Conservation (phyloP, 2,113 vertebrate species). For the Rhinoptilus africanus region DNA sequence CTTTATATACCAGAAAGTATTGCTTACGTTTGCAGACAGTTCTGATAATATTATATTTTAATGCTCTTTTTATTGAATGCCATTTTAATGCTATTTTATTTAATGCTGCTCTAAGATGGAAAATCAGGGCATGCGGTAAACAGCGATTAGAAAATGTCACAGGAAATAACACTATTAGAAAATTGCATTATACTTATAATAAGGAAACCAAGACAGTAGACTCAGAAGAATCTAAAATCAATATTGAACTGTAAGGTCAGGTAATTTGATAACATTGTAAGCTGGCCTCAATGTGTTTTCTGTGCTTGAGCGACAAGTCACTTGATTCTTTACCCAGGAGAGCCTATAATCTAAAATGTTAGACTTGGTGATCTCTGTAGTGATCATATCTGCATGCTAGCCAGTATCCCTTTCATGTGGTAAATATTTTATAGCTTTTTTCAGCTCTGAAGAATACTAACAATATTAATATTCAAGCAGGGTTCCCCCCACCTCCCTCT, state of each 20-base stretch:
- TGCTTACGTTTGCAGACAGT: background rate
- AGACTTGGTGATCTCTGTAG: background rate
- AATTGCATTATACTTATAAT: slow-evolving; percentile 2
- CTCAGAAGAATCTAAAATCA: slow-evolving; percentile 30
- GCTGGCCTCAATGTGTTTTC: background rate
- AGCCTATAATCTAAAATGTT: background rate
- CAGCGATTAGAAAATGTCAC: background rate
- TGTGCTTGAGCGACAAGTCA: background rate
- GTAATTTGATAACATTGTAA: slow-evolving; percentile 7
- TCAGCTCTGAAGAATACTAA: background rate
- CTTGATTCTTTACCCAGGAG: background rate
- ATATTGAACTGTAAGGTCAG: slow-evolving; percentile 3
- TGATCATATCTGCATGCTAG: background rate
- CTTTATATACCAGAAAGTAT: background rate
- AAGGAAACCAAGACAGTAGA: background rate
- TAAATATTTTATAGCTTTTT: slow-evolving; percentile 8
- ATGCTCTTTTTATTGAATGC: background rate
- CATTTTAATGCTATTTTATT: background rate
- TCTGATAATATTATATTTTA: background rate
- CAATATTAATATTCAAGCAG: background rate
- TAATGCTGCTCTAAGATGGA: background rate
- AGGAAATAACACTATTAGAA: slow-evolving; percentile 19
- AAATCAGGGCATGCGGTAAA: background rate
- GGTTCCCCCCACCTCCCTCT: background rate
- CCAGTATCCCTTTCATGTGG: background rate